These are phyloP conservation scores for Lutjanus argentimaculatus DNA, from an alignment of 2,797 vertebrate genomes.

Conservation along the genomic window DNA sequence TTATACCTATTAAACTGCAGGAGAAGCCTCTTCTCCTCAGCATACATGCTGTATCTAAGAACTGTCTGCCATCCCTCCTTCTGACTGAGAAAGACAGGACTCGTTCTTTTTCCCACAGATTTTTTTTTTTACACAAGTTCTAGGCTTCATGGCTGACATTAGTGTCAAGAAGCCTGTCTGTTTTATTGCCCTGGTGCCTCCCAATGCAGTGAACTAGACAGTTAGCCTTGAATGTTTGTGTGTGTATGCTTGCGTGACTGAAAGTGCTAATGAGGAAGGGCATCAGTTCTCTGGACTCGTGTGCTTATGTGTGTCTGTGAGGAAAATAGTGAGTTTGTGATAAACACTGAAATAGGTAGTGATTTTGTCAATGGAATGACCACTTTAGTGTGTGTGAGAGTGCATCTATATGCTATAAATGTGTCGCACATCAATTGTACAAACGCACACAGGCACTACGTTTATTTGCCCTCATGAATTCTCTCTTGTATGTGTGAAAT, in stretches of 20 bases:
- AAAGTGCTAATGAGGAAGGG: neutral
- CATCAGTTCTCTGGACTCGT: neutral
- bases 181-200: constrained; percentile 7
- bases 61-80: neutral
- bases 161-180: neutral
- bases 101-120: neutral
- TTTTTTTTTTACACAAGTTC: constrained; percentile 4
- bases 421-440: neutral
- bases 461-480: neutral
- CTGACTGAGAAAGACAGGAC: constrained; percentile 13
- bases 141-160: neutral
- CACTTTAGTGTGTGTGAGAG: neutral
- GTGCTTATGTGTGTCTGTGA: neutral
- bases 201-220: neutral
- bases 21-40: constrained; percentile 4
- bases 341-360: neutral
- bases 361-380: constrained; percentile 7
- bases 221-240: neutral
- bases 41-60: neutral
- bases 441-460: neutral
- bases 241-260: neutral
- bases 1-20: neutral
- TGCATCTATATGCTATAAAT: neutral
- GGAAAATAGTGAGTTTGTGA: neutral
- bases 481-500: neutral